Evolutionary conservation across 2,113 vertebrate species (phyloP).

Genomic region (Collichthys lucidus): DNA sequence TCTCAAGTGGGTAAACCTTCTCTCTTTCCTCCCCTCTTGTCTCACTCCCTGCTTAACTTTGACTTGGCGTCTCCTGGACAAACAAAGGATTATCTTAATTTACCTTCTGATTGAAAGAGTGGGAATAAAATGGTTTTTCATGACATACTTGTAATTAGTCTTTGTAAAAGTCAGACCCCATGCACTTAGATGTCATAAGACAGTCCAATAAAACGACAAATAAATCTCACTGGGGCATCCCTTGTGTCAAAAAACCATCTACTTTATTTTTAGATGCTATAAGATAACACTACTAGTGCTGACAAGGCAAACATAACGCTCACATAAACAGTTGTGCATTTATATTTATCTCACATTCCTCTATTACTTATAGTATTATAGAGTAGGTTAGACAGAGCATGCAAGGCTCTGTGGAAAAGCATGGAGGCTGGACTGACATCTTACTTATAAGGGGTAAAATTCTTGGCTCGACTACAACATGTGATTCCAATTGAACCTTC

Average conservation of each 20-base stretch:
- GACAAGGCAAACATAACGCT: slow-evolving; percentile 12
- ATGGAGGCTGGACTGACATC: slow-evolving; percentile 61
- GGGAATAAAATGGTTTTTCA: slow-evolving; percentile 48
- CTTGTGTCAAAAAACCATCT: slow-evolving; percentile 33
- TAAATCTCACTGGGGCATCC: slow-evolving; percentile 45
- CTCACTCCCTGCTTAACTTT: slow-evolving; percentile 53
- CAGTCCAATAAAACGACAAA: slow-evolving; percentile 57
- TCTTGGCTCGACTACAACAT: slow-evolving; percentile 73
- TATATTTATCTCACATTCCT: slow-evolving; percentile 27
- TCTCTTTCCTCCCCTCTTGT: slow-evolving; percentile 40
- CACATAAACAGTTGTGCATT: slow-evolving; percentile 34
- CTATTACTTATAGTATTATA: slow-evolving; percentile 17
- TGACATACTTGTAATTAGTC: slow-evolving; percentile 62
- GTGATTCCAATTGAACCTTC: slow-evolving; percentile 83
- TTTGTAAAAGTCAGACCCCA: slow-evolving; percentile 65
- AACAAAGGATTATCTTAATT: slow-evolving; percentile 74
- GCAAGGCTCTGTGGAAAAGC: slow-evolving; percentile 21
- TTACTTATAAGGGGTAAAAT: slow-evolving; percentile 80
- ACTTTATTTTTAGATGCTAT: background rate
- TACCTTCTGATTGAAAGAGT: slow-evolving; percentile 48
- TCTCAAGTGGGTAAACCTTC: slow-evolving; percentile 43
- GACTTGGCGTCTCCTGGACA: slow-evolving; percentile 60
- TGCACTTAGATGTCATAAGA: slow-evolving; percentile 52
- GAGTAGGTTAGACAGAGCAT: background rate
- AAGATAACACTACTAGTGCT: slow-evolving; percentile 14